These are phyloP conservation scores for Eumeta japonica DNA, from an alignment of 1,140 invertebrate genomes.

Conservation along the genomic window DNA sequence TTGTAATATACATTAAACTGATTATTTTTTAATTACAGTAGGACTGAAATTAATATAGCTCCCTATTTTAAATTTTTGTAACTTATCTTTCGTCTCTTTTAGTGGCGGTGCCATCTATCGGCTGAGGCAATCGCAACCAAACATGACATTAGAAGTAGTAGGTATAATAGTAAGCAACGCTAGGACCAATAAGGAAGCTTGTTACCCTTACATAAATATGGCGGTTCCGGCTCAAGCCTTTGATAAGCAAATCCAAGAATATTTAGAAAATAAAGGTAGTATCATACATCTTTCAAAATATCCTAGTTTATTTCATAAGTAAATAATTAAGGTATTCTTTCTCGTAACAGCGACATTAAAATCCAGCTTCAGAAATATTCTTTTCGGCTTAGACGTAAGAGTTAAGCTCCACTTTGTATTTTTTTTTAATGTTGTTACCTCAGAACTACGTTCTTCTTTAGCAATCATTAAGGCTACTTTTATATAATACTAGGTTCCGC, in stretches of 20 bases:
- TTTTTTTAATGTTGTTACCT: too few relatives aligned
- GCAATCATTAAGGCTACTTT: too few relatives aligned
- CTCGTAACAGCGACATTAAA: too few relatives aligned
- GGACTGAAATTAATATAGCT: too few relatives aligned
- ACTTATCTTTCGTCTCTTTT: too few relatives aligned
- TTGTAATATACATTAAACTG: too few relatives aligned
- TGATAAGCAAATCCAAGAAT: constrained; percentile 33
- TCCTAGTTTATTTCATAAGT: neutral
- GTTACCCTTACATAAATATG: constrained; percentile 60
- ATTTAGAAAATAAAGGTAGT: constrained; percentile 50
- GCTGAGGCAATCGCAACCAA: constrained; percentile 18
- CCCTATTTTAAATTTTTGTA: too few relatives aligned
- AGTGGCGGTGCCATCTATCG: constrained; percentile 61
- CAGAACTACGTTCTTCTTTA: too few relatives aligned
- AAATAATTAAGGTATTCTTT: constrained; percentile 2
- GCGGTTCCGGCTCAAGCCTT: constrained; percentile 53
- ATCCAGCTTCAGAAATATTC: too few relatives aligned
- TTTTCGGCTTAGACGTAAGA: too few relatives aligned
- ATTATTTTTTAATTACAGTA: too few relatives aligned
- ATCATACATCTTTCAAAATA: neutral
- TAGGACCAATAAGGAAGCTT: constrained; percentile 34
- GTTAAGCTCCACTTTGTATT: too few relatives aligned
- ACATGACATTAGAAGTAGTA: constrained; percentile 36
- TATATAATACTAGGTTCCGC: neutral
- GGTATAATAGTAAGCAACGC: constrained; percentile 59